A percentile compares a stretch with the other conserved stretches of the same genome.
These are phyloP conservation scores for Isichthys henryi DNA, from an alignment of 2,113 vertebrate genomes.

Conservation along the genomic window DNA sequence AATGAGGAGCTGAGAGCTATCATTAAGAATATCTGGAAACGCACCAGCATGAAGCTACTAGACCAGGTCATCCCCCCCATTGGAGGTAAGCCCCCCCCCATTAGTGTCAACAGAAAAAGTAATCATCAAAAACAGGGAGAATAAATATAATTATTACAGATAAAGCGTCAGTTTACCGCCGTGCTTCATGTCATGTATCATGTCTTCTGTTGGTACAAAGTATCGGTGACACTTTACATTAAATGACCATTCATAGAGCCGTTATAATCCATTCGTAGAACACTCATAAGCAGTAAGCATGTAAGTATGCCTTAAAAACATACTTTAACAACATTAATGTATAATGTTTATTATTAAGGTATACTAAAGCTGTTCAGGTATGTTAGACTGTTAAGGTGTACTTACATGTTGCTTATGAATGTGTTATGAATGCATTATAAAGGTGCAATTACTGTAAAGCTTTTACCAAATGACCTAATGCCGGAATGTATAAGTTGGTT, in stretches of 20 bases:
- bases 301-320: background rate
- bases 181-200: background rate
- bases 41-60: slow-evolving; percentile 95
- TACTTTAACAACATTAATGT: background rate
- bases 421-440: background rate
- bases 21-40: slow-evolving; percentile 96
- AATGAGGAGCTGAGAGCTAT: slow-evolving; percentile 93
- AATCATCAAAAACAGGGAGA: background rate
- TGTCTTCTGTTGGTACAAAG: background rate
- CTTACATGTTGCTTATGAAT: background rate
- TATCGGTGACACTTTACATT: background rate
- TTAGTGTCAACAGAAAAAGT: background rate
- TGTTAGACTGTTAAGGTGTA: background rate
- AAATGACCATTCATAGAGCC: background rate
- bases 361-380: background rate
- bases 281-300: background rate
- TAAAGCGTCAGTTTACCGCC: background rate
- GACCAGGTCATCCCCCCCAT: slow-evolving; percentile 97
- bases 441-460: background rate
- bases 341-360: background rate
- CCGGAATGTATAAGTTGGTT: background rate
- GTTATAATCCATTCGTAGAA: background rate
- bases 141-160: background rate
- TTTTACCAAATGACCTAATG: background rate
- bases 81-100: slow-evolving; percentile 73